phyloP scores from a whole-genome alignment of 2,113 vertebrate species.

The Phyllostomus hastatus region DNA sequence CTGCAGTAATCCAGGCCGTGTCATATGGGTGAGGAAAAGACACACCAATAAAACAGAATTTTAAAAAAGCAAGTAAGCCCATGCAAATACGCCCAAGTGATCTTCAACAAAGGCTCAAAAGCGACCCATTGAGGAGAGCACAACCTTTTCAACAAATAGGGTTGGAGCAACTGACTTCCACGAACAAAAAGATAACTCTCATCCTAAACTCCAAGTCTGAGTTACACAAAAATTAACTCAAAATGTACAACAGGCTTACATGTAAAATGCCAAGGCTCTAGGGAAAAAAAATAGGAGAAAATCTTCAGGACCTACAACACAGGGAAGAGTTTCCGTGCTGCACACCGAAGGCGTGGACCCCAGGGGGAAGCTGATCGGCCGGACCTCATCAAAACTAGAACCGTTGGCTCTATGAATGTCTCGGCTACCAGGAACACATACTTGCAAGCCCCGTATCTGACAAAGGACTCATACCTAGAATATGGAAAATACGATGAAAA shows the following conservation, averaged over 20 bases:
- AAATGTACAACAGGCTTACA: background rate
- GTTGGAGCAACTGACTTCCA: background rate
- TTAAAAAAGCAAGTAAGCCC: background rate
- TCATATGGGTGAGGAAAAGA: background rate
- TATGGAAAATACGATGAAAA: background rate
- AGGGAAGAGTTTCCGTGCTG: background rate
- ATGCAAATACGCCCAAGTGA: background rate
- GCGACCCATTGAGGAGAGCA: background rate
- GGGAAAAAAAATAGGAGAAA: background rate
- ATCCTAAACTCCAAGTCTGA: background rate
- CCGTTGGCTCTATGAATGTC: background rate
- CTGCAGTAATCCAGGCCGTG: background rate
- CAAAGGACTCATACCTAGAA: background rate
- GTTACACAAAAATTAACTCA: background rate
- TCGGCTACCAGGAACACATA: background rate
- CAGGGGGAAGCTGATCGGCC: background rate
- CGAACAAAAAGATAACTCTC: background rate
- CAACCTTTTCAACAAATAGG: background rate
- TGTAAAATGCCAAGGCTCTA: background rate
- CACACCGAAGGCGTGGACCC: background rate
- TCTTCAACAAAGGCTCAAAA: background rate
- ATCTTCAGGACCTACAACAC: background rate
- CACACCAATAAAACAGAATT: background rate
- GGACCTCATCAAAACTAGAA: background rate
- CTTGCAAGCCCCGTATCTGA: background rate